Conservation (phyloP, 2,113 vertebrate species). For the Rattus rattus region DNA sequence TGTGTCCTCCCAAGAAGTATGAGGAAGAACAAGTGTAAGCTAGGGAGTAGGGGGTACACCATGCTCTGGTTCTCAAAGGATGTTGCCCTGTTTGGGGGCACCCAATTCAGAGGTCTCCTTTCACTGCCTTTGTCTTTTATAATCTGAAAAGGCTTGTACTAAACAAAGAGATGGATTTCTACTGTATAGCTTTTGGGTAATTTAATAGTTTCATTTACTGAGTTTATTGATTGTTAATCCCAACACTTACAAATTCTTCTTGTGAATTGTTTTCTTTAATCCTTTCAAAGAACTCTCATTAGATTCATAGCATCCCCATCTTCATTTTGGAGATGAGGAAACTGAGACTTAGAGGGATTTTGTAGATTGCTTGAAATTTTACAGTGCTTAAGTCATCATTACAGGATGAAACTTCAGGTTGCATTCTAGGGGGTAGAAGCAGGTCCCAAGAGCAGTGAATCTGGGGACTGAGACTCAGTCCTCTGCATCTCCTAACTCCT, state of each 20-base stretch:
- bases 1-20: background rate
- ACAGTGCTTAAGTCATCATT: background rate
- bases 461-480: background rate
- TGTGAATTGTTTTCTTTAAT: slow-evolving; percentile 26
- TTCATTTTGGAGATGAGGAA: slow-evolving; percentile 54
- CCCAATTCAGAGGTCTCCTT: background rate
- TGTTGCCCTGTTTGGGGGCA: background rate
- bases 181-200: background rate
- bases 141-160: background rate
- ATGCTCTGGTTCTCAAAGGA: accelerated
- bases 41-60: background rate
- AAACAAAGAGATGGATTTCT: background rate
- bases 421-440: background rate
- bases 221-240: slow-evolving; percentile 22
- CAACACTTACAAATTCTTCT: background rate
- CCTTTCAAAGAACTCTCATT: background rate
- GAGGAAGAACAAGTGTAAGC: background rate
- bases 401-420: background rate
- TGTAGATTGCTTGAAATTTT: background rate
- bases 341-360: slow-evolving; percentile 44
- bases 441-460: background rate
- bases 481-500: background rate
- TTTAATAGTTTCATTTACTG: slow-evolving; percentile 50
- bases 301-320: background rate
- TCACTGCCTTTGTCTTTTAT: background rate